Conservation (phyloP, 1,140 invertebrate genomes). For the Daktulosphaira vitifoliae region DNA sequence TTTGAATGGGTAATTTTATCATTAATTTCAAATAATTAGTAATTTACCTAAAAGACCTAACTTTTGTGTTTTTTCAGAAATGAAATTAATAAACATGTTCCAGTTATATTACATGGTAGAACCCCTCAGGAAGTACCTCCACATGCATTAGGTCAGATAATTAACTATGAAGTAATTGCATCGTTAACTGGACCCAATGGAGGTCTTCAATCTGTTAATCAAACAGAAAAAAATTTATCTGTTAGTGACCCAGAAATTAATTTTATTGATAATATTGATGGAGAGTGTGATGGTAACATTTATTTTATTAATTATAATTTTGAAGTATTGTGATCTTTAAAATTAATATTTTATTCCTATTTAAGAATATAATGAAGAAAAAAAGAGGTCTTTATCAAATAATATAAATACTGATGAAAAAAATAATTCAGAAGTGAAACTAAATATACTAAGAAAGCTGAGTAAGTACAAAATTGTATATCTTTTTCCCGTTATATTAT, state of each 20-base stretch:
- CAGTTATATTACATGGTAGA: constrained; percentile 55
- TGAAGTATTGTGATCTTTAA: too few relatives aligned
- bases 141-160: constrained; percentile 48
- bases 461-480: too few relatives aligned
- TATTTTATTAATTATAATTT: too few relatives aligned
- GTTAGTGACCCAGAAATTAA: constrained; percentile 61
- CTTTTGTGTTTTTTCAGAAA: constrained; percentile 18
- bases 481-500: too few relatives aligned
- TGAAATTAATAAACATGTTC: constrained; percentile 45
- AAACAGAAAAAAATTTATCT: constrained; percentile 55
- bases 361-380: background rate
- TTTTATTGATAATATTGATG: constrained; percentile 62
- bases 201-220: constrained; percentile 62
- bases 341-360: background rate
- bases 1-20: constrained; percentile 55
- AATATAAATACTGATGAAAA: background rate
- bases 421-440: constrained; percentile 5
- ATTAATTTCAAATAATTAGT: constrained; percentile 3
- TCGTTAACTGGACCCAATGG: constrained; percentile 68
- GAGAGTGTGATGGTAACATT: constrained; percentile 37
- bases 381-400: constrained; percentile 27
- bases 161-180: constrained; percentile 49
- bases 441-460: constrained; percentile 28
- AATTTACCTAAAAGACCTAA: background rate
- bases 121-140: constrained; percentile 57